Conservation (phyloP, 2,797 vertebrate genomes). For the Sardinella longiceps region DNA sequence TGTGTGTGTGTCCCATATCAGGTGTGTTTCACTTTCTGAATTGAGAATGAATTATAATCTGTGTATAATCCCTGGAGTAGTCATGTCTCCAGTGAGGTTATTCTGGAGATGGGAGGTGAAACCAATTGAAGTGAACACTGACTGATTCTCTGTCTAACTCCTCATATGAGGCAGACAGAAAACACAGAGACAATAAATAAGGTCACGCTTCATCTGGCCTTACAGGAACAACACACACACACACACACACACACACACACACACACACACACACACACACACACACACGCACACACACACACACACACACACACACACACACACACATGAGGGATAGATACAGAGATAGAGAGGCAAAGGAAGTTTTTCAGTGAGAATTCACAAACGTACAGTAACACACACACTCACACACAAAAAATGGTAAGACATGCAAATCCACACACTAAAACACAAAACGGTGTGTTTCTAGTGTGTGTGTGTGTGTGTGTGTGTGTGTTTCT, state of each 20-base stretch:
- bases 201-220: conserved; percentile 39
- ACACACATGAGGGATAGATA: too few relatives aligned
- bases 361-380: neutral
- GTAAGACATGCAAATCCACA: conserved; percentile 1
- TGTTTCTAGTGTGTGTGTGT: neutral
- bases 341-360: too few relatives aligned
- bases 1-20: too few relatives aligned
- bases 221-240: neutral
- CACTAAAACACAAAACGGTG: neutral
- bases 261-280: neutral
- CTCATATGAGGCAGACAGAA: conserved; percentile 23
- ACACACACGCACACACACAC: neutral
- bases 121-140: conserved; percentile 48
- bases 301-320: too few relatives aligned
- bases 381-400: conserved; percentile 29
- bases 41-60: neutral
- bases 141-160: conserved; percentile 48
- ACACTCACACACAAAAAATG: conserved; percentile 30
- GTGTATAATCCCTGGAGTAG: conserved; percentile 42
- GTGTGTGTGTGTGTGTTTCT: neutral
- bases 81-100: conserved; percentile 42
- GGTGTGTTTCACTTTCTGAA: too few relatives aligned
- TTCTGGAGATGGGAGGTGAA: conserved; percentile 38
- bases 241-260: conserved; percentile 33
- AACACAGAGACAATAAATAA: conserved; percentile 31